Evolutionary conservation across 2,797 vertebrate genomes (phyloP).

Genomic region (Microctenopoma stevenorrisi): DNA sequence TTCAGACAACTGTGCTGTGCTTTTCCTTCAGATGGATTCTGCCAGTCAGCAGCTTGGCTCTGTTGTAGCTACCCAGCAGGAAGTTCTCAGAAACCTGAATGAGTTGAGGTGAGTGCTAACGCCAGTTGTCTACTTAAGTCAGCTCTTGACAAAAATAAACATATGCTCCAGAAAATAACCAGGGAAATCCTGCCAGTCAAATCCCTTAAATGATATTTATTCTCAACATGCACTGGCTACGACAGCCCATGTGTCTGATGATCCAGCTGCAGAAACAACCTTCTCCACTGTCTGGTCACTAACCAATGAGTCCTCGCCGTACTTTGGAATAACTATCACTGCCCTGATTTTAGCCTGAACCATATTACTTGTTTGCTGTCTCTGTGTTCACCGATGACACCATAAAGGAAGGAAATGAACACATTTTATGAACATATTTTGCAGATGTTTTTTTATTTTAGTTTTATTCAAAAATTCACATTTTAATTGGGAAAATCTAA

Average conservation of each 20-base stretch:
- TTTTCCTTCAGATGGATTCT: constrained; percentile 68
- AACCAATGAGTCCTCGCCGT: neutral
- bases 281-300: neutral
- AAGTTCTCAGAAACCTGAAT: constrained; percentile 89
- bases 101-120: constrained; percentile 88
- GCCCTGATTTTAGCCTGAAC: neutral
- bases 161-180: constrained; percentile 66
- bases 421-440: neutral
- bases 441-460: too few relatives aligned
- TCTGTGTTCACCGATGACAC: neutral
- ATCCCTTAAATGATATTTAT: constrained; percentile 73
- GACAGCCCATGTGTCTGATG: constrained; percentile 69
- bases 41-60: constrained; percentile 85
- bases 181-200: constrained; percentile 61
- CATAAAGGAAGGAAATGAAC: neutral
- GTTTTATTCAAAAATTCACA: too few relatives aligned
- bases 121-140: constrained; percentile 15
- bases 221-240: constrained; percentile 55
- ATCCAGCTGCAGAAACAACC: constrained; percentile 54
- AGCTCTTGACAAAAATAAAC: constrained; percentile 31
- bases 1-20: neutral
- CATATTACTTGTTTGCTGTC: constrained; percentile 5
- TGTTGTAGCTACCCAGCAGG: constrained; percentile 88
- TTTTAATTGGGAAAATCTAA: neutral
- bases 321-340: too few relatives aligned